Percentiles rank a stretch among this genome's conserved stretches.
Evolutionary conservation across 2,113 vertebrate species (phyloP).

Genomic region (Grantiella picta): DNA sequence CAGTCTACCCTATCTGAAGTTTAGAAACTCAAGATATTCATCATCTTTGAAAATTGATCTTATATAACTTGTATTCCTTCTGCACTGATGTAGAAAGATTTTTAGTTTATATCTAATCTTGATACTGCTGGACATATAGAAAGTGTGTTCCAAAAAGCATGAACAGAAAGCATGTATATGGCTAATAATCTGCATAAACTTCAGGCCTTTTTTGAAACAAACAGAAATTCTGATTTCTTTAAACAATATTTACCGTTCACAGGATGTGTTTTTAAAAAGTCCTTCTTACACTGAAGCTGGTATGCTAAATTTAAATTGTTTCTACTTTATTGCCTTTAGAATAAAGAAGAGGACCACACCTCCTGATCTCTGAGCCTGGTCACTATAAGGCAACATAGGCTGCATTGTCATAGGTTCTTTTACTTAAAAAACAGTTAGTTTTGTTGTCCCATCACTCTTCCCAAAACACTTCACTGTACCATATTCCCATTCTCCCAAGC

Average conservation of each 20-base stretch:
- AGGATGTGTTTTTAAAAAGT: accelerated
- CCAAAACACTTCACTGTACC: not conserved
- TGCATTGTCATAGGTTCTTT: not conserved
- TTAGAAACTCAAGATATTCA: not conserved
- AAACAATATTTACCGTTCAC: not conserved
- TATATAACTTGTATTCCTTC: not conserved
- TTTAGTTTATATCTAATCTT: not conserved
- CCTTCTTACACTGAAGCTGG: not conserved
- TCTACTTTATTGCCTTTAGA: not conserved
- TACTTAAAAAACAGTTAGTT: not conserved
- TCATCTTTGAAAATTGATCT: not conserved
- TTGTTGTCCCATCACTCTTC: not conserved
- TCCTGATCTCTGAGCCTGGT: not conserved
- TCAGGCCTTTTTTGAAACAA: not conserved
- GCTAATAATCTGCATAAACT: not conserved
- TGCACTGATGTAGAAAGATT: not conserved
- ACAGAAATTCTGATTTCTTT: not conserved
- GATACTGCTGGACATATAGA: not conserved
- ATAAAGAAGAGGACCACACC: not conserved
- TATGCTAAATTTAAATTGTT: not conserved
- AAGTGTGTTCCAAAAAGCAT: not conserved
- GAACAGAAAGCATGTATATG: not conserved
- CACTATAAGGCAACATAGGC: not conserved
- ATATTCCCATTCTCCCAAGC: not conserved
- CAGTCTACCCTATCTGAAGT: not conserved